Evolutionary conservation across 2,888 invertebrate genomes (phyloP), one percentile per base, ranked within the genome.

Genomic region (Cabera pusaria): DNA sequence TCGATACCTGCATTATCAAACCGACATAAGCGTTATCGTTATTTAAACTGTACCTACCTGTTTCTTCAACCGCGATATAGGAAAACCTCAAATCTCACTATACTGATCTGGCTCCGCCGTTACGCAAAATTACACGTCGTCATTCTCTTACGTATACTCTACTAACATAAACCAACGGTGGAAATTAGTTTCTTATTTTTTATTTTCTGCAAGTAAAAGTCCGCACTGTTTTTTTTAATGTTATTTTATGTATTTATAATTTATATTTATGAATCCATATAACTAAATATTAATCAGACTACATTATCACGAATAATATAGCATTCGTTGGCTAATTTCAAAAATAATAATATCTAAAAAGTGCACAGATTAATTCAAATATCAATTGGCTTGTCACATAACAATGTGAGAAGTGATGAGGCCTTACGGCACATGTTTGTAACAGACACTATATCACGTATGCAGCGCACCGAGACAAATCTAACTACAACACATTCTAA

Each of bases 61-160:
- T 25, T 26, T 19, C 12, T 29, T 9, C 20, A 39, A 11, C 31
- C 29, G 29, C 24, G 41, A 37, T 46, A 39, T 41, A 32, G 21
- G 24, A 24, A 33, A 38, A 37, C 24, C 31, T 34, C 36, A 44
- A 24, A 33, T 42, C 27, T 14, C 34, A 52, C 46, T 42, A 39
- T 18, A 44, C 51, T 44, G 27, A 49, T 42, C 44, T 43, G 34
- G 36, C 34, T 36, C 36, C 43, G 44, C 46, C 27, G 32, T 33
- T 21, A 33, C 32, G 28, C 33, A 25, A 43, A 43, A 37, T 17
- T 33, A 42, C 36, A 37, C 27, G 35, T n/a, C n/a, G n/a, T 41
- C 40, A 24, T 14, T 29, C 19, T 24, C 12, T 29, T 17, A 34
- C 40, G 20, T 20, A 32, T 14, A n/a, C n/a, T n/a, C 14, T 4